Evolutionary conservation across 2,113 vertebrate species (phyloP).

Genomic region (Grus americana): DNA sequence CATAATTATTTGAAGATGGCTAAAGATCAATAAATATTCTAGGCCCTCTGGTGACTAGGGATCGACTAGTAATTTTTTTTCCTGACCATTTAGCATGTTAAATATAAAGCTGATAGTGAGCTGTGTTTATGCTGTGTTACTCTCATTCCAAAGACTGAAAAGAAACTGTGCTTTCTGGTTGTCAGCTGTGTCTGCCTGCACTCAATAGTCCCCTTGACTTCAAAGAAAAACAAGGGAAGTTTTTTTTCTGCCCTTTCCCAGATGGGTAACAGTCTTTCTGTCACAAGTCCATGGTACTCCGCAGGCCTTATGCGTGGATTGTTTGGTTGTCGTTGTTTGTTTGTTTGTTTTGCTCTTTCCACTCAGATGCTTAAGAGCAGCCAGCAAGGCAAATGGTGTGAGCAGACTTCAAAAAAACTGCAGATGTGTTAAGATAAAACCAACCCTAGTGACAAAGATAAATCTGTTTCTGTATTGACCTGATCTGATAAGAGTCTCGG

Average conservation of each 20-base stretch:
- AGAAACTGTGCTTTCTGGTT: not conserved
- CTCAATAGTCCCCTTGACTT: not conserved
- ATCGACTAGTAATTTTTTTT: not conserved
- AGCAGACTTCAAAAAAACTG: not conserved
- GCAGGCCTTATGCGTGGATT: not conserved
- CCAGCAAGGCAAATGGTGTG: not conserved
- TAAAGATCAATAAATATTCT: not conserved
- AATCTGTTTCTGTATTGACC: not conserved
- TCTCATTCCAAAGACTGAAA: not conserved
- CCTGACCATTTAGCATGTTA: not conserved
- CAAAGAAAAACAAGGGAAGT: not conserved
- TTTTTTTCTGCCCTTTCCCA: not conserved
- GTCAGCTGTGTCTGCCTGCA: not conserved
- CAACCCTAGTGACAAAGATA: not conserved
- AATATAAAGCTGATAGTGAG: not conserved
- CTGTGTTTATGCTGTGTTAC: not conserved
- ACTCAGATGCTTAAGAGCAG: not conserved
- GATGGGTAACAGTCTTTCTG: not conserved
- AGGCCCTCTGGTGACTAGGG: not conserved
- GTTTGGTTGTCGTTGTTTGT: not conserved
- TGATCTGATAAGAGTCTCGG: not conserved
- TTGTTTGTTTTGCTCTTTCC: not conserved
- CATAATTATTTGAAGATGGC: not conserved
- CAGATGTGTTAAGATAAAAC: not conserved
- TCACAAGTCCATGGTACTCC: not conserved